Base-by-base conservation (phyloP, 2,113 vertebrate species). In the Pterocles burchelli region DNA sequence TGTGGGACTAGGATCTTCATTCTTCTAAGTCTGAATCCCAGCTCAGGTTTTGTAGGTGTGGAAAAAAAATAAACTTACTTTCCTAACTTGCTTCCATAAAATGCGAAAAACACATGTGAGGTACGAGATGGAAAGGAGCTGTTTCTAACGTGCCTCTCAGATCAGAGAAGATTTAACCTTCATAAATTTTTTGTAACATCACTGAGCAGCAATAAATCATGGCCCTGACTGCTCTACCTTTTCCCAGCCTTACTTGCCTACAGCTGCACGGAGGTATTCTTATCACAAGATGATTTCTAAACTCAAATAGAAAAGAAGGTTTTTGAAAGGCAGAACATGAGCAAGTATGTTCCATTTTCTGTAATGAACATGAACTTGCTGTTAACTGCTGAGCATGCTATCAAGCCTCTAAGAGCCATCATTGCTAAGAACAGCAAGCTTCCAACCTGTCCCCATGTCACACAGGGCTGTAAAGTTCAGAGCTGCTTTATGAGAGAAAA, bases 261-360 rank as follows among this genome's bases (percentile, higher is more conserved):
- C n/a, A 74, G 68, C 82, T 88, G 46, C 68, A 54, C 1, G 0
- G 73, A 87, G 34, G 73, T 93, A 31, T 75, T 87, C 71, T 82
- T 68, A 66, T 72, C 81, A 24, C n/a, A 26, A 34, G 28, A 6
- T 43, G 17, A 68, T 85, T 92, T 84, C 68, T 89, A 71, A 93
- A 59, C 25, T 41, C 36, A 65, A 43, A 95, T 68, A 78, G 71
- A 34, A 96, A 93, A 90, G 46, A 49, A 68, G 33, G 17, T 33
- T 93, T 78, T 87, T 22, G 62, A 84, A 94, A 93, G 76, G 49
- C 57, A 90, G 80, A 89, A 19, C 51, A 85, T 48, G 59, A 80
- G 31, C 54, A 46, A 51, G 46, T 46, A 17, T 43, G 46, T 75
- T 92, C 66, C 49, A 54, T 2, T 92, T 84, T 87, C 73, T 87